A percentile compares a stretch with the other conserved stretches of the same genome.
Conservation (phyloP, 2,797 vertebrate species). For the Notolabrus celidotus region DNA sequence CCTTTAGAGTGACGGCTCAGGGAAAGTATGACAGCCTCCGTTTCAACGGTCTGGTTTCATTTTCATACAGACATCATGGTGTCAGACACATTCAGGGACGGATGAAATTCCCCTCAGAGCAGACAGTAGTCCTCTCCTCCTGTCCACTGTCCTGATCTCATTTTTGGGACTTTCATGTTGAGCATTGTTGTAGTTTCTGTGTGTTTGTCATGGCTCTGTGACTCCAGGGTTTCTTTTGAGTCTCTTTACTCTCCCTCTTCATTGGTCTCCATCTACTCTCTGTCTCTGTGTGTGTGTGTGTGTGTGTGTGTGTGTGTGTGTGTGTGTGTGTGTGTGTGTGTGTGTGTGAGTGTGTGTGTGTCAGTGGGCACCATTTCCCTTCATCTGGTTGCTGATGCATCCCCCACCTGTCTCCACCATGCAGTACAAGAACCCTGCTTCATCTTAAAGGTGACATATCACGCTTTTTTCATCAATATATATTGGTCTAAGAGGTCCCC, state of each 20-base stretch:
- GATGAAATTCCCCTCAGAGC: slow-evolving; percentile 5
- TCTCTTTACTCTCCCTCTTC: background rate
- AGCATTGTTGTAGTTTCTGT: background rate
- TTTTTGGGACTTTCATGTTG: background rate
- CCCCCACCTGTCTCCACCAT: too few species aligned
- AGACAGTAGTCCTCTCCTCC: background rate
- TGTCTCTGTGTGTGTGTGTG: too few species aligned
- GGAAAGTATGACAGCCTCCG: slow-evolving; percentile 10
- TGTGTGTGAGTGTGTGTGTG: too few species aligned
- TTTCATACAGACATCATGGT: slow-evolving; percentile 2
- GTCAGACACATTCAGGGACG: background rate
- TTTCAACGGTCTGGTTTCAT: background rate
- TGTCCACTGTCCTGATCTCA: background rate
- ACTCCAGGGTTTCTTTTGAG: background rate
- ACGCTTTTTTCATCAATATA: too few species aligned
- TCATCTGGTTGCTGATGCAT: too few species aligned
- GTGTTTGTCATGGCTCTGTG: background rate
- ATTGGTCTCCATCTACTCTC: background rate
- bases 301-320: too few species aligned
- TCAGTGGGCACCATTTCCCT: too few species aligned
- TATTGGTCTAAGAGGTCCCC: too few species aligned
- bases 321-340: too few species aligned
- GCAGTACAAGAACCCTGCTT: too few species aligned
- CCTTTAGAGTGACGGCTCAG: background rate
- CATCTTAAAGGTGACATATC: too few species aligned